These are phyloP conservation scores for Actenoides lindsayi DNA, from an alignment of 2,113 vertebrate species.

Conservation along the genomic window DNA sequence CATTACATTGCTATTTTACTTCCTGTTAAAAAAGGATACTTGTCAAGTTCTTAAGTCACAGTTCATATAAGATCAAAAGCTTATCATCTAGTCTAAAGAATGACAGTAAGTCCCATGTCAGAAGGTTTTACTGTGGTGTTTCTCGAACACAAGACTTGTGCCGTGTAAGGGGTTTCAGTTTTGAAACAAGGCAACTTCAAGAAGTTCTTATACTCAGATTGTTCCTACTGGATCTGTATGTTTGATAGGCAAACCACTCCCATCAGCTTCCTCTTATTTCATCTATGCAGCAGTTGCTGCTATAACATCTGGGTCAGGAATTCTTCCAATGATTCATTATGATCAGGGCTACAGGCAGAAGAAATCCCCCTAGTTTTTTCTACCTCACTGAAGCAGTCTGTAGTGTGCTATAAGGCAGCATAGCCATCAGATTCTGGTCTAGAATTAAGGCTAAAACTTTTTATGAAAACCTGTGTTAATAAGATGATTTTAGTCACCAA, in stretches of 20 bases:
- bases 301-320: not conserved
- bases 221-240: not conserved
- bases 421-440: not conserved
- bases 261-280: not conserved
- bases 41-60: not conserved
- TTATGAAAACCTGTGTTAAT: not conserved
- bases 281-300: not conserved
- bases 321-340: not conserved
- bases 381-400: not conserved
- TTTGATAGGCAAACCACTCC: not conserved
- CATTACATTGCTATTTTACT: not conserved
- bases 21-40: not conserved
- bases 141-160: not conserved
- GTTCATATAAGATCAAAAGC: not conserved
- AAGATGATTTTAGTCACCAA: not conserved
- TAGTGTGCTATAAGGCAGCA: not conserved
- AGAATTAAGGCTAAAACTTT: not conserved
- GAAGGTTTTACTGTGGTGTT: not conserved
- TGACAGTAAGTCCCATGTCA: accelerated
- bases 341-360: not conserved
- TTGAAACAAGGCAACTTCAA: not conserved
- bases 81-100: not conserved
- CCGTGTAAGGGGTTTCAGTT: not conserved
- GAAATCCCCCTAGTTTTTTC: not conserved
- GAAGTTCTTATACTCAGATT: not conserved